Evolutionary conservation across 2,888 invertebrate species (phyloP).

Genomic region (Fissipunctia ypsillon): DNA sequence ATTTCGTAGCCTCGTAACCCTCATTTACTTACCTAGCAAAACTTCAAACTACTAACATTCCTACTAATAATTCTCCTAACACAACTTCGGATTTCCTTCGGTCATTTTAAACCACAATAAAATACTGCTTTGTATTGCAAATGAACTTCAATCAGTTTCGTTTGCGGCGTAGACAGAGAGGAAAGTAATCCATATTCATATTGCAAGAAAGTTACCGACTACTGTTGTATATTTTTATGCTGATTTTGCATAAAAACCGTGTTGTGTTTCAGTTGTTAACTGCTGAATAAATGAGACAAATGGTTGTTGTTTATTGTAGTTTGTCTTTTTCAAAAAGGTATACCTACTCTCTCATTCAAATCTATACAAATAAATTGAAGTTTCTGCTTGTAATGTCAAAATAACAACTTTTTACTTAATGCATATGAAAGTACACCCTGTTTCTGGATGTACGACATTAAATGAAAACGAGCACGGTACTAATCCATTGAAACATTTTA

Average conservation of each 20-base stretch:
- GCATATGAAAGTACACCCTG: too few relatives aligned
- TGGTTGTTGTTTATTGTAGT: constrained; percentile 6
- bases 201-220: constrained; percentile 34
- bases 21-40: constrained; percentile 6
- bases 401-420: too few relatives aligned
- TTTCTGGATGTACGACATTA: too few relatives aligned
- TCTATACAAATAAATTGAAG: too few relatives aligned
- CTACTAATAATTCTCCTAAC: neutral
- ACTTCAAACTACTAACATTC: constrained; percentile 2
- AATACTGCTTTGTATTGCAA: constrained; percentile 54
- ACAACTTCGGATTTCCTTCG: neutral
- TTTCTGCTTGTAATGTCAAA: too few relatives aligned
- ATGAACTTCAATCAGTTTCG: constrained; percentile 47
- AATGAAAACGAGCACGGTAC: too few relatives aligned
- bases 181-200: constrained; percentile 53
- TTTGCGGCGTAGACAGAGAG: constrained; percentile 23
- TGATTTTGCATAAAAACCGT: constrained; percentile 31
- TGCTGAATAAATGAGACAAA: constrained; percentile 36
- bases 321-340: neutral
- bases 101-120: constrained; percentile 29
- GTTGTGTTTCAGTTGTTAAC: constrained; percentile 26
- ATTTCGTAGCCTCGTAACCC: neutral
- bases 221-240: constrained; percentile 33
- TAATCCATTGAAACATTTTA: too few relatives aligned
- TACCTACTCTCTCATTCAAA: neutral